Evolutionary conservation across 2,888 invertebrate genomes (phyloP).

Genomic region (Pristionchus mayeri): DNA sequence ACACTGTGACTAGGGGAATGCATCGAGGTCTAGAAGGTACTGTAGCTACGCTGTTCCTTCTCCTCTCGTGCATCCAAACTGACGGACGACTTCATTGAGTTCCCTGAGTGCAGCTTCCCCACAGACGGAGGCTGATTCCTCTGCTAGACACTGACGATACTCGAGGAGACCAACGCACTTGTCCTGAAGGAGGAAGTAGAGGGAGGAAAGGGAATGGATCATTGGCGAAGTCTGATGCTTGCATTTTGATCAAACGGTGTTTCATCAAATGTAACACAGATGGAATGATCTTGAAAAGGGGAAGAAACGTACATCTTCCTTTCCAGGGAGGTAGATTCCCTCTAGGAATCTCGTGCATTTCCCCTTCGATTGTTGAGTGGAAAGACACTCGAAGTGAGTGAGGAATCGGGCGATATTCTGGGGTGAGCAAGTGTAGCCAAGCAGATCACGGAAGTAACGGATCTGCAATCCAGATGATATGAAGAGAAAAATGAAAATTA

Average conservation of each 20-base stretch:
- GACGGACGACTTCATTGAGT: conserved; percentile 40
- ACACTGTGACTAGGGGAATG: too few species aligned
- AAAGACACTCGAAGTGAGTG: conserved; percentile 46
- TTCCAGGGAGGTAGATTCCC: conserved; percentile 26
- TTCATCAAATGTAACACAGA: too few species aligned
- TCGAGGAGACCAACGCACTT: conserved; percentile 47
- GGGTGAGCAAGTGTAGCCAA: conserved; percentile 48
- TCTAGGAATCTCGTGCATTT: conserved; percentile 31
- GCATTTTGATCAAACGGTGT: too few species aligned
- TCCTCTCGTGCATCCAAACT: conserved; percentile 43
- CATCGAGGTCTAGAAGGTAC: too few species aligned
- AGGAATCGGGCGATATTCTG: conserved; percentile 48
- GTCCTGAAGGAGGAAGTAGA: background rate
- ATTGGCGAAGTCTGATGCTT: too few species aligned
- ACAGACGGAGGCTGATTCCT: conserved; percentile 9
- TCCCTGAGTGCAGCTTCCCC: conserved; percentile 44
- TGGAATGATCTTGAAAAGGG: background rate
- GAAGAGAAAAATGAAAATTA: too few species aligned
- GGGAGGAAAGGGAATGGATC: too few species aligned
- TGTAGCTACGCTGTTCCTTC: background rate
- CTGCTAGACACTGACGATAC: conserved; percentile 46
- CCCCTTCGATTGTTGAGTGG: conserved; percentile 39
- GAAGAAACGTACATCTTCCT: background rate
- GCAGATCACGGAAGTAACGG: conserved; percentile 33
- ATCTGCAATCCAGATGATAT: too few species aligned